These are phyloP conservation scores for Acutogordius australiensis DNA, from an alignment of 2,888 invertebrate genomes.

Conservation along the genomic window DNA sequence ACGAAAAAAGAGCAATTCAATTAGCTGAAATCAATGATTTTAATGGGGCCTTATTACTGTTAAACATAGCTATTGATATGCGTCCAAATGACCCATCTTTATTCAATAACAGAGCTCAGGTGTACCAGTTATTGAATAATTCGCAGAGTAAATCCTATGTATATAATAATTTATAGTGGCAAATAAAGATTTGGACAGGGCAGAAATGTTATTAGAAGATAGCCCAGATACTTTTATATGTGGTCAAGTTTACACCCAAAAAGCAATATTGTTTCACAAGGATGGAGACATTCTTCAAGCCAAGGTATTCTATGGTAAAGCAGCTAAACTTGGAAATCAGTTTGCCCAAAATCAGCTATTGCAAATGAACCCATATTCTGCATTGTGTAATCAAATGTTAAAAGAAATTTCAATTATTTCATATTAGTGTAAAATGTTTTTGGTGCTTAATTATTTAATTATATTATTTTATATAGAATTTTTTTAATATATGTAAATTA, in stretches of 20 bases:
- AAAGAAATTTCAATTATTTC: too few species aligned
- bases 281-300: neutral
- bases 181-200: neutral
- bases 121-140: neutral
- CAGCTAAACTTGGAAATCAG: neutral
- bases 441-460: too few species aligned
- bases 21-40: conserved; percentile 6
- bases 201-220: neutral
- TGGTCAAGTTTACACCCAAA: neutral
- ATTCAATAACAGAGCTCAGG: conserved; percentile 2
- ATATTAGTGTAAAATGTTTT: too few species aligned
- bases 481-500: too few species aligned
- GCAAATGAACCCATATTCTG: conserved; percentile 6
- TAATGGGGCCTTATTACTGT: neutral
- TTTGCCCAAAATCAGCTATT: neutral
- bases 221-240: neutral
- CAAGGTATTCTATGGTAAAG: neutral
- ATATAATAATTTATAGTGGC: neutral
- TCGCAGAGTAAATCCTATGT: neutral
- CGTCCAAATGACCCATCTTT: neutral
- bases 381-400: neutral
- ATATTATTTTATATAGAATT: too few species aligned
- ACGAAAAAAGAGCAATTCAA: neutral
- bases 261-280: neutral
- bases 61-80: neutral